Conservation (phyloP, 1,140 invertebrate species). For the Hermatobates lingyangjiaoensis region DNA sequence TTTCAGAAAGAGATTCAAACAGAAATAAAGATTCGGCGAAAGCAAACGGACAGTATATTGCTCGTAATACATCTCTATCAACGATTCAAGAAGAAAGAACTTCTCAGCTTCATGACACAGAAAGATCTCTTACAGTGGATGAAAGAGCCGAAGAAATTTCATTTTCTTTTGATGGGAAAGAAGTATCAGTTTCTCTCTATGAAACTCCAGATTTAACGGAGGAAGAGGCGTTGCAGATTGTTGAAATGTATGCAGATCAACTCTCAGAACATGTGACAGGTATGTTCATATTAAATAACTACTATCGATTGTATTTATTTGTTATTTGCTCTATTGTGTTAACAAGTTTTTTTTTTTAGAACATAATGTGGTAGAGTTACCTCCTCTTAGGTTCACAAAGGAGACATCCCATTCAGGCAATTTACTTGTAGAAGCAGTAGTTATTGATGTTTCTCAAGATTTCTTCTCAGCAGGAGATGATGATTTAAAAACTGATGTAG, state of each 20-base stretch:
- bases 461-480: conserved; percentile 56
- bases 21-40: no score
- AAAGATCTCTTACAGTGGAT: conserved; percentile 47
- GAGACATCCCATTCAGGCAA: conserved; percentile 73
- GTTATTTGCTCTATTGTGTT: neutral
- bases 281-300: conserved; percentile 18
- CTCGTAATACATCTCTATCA: conserved; percentile 55
- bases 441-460: conserved; percentile 72
- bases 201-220: conserved; percentile 81
- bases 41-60: neutral
- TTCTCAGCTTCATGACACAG: conserved; percentile 68
- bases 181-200: conserved; percentile 74
- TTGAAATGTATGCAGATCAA: conserved; percentile 85
- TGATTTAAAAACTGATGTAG: conserved; percentile 62
- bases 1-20: no score
- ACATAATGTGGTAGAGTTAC: conserved; percentile 70
- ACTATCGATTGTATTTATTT: neutral
- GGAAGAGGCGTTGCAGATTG: conserved; percentile 74
- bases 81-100: conserved; percentile 80
- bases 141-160: conserved; percentile 68
- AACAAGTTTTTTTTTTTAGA: conserved; percentile 29
- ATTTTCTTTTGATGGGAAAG: conserved; percentile 77
- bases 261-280: conserved; percentile 69
- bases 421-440: conserved; percentile 71
- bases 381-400: conserved; percentile 68